Evolutionary conservation across 2,113 vertebrate genomes (phyloP).

Genomic region (Epinephelus cyanopodus): DNA sequence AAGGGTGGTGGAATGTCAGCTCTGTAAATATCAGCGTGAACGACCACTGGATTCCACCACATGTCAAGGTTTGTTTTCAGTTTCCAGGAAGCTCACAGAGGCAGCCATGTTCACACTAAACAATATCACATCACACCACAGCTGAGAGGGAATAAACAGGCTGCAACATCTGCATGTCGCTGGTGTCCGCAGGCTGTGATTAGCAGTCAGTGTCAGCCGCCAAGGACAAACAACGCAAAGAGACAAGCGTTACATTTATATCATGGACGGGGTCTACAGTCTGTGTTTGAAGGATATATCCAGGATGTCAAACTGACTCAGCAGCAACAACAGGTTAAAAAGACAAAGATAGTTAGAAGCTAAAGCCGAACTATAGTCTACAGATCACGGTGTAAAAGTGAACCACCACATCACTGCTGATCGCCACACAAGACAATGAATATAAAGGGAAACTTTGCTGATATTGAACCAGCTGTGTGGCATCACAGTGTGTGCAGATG

Average conservation of each 20-base stretch:
- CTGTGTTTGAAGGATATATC: too few species aligned
- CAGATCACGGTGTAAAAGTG: too few species aligned
- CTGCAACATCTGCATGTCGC: not conserved
- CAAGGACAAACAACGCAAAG: slow-evolving; percentile 33
- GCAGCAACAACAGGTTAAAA: too few species aligned
- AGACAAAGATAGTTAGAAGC: too few species aligned
- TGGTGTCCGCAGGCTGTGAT: not conserved
- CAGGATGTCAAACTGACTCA: too few species aligned
- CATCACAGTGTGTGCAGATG: too few species aligned
- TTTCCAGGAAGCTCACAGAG: slow-evolving; percentile 31
- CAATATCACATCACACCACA: slow-evolving; percentile 49
- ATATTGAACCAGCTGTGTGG: too few species aligned
- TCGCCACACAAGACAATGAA: too few species aligned
- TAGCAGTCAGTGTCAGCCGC: slow-evolving; percentile 1
- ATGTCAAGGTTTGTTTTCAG: slow-evolving; percentile 66
- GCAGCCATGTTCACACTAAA: slow-evolving; percentile 39
- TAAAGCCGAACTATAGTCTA: too few species aligned
- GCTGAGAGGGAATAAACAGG: slow-evolving; percentile 26
- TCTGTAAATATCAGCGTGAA: slow-evolving; percentile 72
- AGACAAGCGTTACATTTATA: not conserved
- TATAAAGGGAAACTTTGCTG: too few species aligned
- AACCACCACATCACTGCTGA: too few species aligned
- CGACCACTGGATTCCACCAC: slow-evolving; percentile 42
- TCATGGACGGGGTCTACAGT: not conserved
- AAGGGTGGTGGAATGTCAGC: slow-evolving; percentile 67